phyloP scores from a whole-genome alignment of 2,113 vertebrate species.

The Neolamprologus brichardi region DNA sequence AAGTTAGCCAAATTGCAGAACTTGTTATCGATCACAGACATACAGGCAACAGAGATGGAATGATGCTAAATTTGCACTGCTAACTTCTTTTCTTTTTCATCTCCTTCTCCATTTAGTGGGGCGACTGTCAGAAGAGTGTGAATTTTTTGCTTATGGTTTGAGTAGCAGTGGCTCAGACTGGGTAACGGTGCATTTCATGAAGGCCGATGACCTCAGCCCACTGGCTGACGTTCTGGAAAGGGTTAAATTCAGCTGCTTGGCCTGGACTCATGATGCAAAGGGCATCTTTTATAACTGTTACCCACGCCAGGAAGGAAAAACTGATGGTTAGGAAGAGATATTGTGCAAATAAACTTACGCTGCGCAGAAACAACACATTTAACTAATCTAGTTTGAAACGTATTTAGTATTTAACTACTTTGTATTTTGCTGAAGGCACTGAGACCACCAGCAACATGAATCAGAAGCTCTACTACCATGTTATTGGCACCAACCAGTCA shows the following conservation, averaged over 20 bases:
- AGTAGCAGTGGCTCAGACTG: slow-evolving; percentile 74
- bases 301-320: slow-evolving; percentile 64
- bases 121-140: slow-evolving; percentile 71
- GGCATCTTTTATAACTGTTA: slow-evolving; percentile 76
- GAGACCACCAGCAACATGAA: slow-evolving; percentile 73
- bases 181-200: slow-evolving; percentile 69
- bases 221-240: slow-evolving; percentile 69
- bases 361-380: too few species aligned
- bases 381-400: accelerated
- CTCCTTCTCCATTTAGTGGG: slow-evolving; percentile 50
- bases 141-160: slow-evolving; percentile 72
- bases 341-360: not conserved
- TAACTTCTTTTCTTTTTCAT: not conserved
- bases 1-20: slow-evolving; percentile 45
- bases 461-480: slow-evolving; percentile 75
- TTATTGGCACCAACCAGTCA: slow-evolving; percentile 67
- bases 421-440: slow-evolving; percentile 50
- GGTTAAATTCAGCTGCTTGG: slow-evolving; percentile 76
- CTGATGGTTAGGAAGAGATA: slow-evolving; percentile 53
- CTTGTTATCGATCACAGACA: not conserved
- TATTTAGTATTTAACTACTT: not conserved
- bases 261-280: slow-evolving; percentile 73
- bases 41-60: not conserved
- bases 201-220: slow-evolving; percentile 47
- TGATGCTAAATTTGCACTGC: not conserved